phyloP scores from a whole-genome alignment of 2,797 vertebrate genomes.

The Eospalax fontanierii region DNA sequence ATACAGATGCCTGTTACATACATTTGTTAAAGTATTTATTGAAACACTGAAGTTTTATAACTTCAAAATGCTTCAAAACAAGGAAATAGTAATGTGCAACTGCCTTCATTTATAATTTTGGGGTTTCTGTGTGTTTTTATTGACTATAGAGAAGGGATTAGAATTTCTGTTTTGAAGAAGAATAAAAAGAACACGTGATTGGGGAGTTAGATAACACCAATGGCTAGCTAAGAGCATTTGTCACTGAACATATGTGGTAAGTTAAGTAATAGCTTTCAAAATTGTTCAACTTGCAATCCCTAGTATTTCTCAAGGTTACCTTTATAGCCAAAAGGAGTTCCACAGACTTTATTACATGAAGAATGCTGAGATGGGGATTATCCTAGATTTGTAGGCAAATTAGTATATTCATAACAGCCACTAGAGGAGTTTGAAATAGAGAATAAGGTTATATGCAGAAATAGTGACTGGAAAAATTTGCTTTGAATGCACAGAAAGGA shows the following conservation, averaged over 20 bases:
- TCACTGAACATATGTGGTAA: neutral
- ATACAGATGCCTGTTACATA: neutral
- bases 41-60: neutral
- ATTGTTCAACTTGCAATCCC: too few relatives aligned
- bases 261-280: too few relatives aligned
- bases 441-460: too few relatives aligned
- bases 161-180: neutral
- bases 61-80: neutral
- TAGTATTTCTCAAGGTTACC: too few relatives aligned
- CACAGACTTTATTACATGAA: too few relatives aligned
- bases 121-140: neutral
- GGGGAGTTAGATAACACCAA: neutral
- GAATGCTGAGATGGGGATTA: too few relatives aligned
- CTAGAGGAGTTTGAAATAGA: too few relatives aligned
- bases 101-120: neutral
- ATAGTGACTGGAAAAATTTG: too few relatives aligned
- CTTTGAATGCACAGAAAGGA: too few relatives aligned
- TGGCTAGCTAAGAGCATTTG: neutral
- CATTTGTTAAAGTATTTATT: neutral
- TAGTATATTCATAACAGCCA: too few relatives aligned
- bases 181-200: neutral
- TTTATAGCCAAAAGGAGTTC: too few relatives aligned
- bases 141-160: neutral
- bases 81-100: neutral
- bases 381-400: too few relatives aligned